A percentile compares a stretch with the other conserved stretches of the same genome.
phyloP scores from a whole-genome alignment of 2,797 vertebrate genomes.

The Semotilus atromaculatus region DNA sequence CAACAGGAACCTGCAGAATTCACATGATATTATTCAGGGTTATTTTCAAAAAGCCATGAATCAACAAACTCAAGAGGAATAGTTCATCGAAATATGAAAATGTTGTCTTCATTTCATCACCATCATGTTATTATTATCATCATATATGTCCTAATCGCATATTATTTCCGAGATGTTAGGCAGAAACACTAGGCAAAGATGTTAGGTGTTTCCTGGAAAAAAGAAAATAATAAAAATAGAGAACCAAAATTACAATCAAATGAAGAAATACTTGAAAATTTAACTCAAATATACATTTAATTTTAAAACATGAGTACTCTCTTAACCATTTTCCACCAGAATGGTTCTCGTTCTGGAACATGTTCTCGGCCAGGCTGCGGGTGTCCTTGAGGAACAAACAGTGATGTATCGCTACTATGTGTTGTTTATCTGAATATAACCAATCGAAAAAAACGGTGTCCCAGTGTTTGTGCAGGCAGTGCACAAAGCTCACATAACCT shows the following conservation, averaged over 20 bases:
- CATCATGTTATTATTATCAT: background rate
- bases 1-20: constrained; percentile 69
- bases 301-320: background rate
- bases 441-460: background rate
- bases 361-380: background rate
- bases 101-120: background rate
- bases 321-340: background rate
- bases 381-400: background rate
- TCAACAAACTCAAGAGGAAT: background rate
- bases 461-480: background rate
- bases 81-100: background rate
- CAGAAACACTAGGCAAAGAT: too few relatives aligned
- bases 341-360: background rate
- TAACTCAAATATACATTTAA: background rate
- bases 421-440: background rate
- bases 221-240: background rate
- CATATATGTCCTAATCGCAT: background rate
- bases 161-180: background rate
- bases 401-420: background rate
- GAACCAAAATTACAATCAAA: background rate
- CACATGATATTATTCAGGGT: background rate
- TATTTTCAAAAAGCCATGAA: background rate
- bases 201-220: too few relatives aligned
- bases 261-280: background rate
- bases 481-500: background rate